Evolutionary conservation across 2,888 invertebrate species (phyloP).

Genomic region (Leptinotarsa peninsularis): DNA sequence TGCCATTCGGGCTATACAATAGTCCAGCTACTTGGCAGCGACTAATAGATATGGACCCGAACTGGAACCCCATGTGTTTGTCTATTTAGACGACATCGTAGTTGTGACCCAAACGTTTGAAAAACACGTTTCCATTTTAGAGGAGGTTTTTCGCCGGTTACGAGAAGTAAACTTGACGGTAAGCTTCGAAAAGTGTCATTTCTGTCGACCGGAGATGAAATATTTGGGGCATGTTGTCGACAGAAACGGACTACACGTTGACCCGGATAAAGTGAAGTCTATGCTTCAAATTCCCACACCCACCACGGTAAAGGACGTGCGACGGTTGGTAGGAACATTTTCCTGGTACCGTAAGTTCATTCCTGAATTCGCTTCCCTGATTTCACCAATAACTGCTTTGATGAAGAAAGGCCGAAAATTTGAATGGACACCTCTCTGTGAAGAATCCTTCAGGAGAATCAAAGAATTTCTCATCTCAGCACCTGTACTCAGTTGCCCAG

Average conservation of each 20-base stretch:
- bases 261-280: conserved; percentile 27
- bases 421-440: conserved; percentile 35
- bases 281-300: conserved; percentile 38
- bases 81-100: background rate
- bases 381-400: conserved; percentile 33
- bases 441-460: conserved; percentile 33
- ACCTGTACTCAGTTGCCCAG: conserved; percentile 38
- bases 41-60: background rate
- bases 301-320: conserved; percentile 33
- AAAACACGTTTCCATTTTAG: background rate
- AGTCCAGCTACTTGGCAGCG: too few species aligned
- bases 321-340: conserved; percentile 38
- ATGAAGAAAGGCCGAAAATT: conserved; percentile 10
- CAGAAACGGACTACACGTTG: conserved; percentile 28
- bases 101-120: background rate
- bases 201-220: too few species aligned
- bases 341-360: conserved; percentile 24
- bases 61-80: background rate
- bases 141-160: conserved; percentile 13
- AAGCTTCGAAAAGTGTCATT: conserved; percentile 19
- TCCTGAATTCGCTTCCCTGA: conserved; percentile 33
- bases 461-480: conserved; percentile 32
- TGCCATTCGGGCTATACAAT: too few species aligned
- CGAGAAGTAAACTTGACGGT: too few species aligned
- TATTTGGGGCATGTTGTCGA: conserved; percentile 37